Evolutionary conservation across 2,797 vertebrate genomes (phyloP).

Genomic region (Acrossocheilus wenchowensis): DNA sequence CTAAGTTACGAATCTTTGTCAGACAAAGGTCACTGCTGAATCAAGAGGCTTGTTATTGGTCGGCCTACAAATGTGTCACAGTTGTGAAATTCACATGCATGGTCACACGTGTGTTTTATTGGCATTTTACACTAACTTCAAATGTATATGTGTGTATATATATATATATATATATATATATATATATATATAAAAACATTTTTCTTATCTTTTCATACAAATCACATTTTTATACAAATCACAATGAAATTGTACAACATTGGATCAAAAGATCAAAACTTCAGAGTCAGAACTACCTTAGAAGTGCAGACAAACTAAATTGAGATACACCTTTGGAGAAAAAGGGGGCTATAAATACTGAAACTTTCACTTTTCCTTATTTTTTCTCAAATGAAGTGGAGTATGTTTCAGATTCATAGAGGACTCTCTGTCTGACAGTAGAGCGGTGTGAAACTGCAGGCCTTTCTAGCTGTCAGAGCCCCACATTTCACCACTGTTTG

Average conservation of each 20-base stretch:
- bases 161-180: too few species aligned
- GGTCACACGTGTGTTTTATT: neutral
- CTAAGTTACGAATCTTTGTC: too few species aligned
- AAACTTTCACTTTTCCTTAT: constrained; percentile 49
- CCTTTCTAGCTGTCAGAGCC: constrained; percentile 66
- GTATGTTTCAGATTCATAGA: constrained; percentile 60
- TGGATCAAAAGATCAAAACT: neutral
- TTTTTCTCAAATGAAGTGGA: constrained; percentile 29
- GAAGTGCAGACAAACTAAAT: neutral
- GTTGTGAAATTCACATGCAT: neutral
- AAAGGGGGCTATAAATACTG: constrained; percentile 62
- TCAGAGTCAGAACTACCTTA: neutral
- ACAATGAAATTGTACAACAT: neutral
- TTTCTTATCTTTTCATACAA: neutral
- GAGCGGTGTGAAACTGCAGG: constrained; percentile 58
- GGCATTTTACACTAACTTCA: neutral
- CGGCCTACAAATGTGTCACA: neutral
- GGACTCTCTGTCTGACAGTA: constrained; percentile 59
- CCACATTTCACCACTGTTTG: constrained; percentile 59
- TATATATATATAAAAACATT: too few species aligned
- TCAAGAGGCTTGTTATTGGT: too few species aligned
- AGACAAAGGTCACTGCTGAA: too few species aligned
- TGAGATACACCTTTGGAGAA: neutral
- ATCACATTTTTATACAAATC: neutral
- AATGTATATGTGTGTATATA: too few species aligned